Base-by-base conservation (phyloP, 2,113 vertebrate genomes). In the Solea solea region DNA sequence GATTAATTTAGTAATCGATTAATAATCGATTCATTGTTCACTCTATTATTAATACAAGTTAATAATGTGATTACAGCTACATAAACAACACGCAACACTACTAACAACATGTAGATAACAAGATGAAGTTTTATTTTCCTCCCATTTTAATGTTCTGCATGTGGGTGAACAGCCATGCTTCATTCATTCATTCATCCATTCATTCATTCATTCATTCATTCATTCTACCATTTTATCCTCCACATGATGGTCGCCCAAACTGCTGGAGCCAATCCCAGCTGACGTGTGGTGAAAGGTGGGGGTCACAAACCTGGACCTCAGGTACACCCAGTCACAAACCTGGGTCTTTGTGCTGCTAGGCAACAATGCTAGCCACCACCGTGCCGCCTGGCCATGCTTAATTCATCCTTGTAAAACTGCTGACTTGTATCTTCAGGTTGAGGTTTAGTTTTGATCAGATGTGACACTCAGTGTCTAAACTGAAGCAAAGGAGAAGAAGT, bases 361-460 rank as follows among this genome's bases (percentile, higher is more conserved):
- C 34, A 34, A 34, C 34, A 34, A 34, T 34, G 34, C 34, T 34
- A 34, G 34, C 34, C 34, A 34, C 3, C 5, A 34, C 34, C 3
- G 1, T 2, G 3, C 34, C 5, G 34, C 5, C 3, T 28, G 62
- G 53, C 68, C 53, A 64, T 25, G 9, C 61, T 57, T 15, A 72
- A 67, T 57, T 58, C 76, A 62, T 56, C 9, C 27, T 56, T 76
- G 74, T 56, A 54, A 80, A 83, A 25, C 44, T 25, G 67, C 70
- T 67, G 62, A 74, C 39, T 0, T 58, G 68, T 10, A 45, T 52
- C 62, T 49, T 13, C 55, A 3, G 54, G 7, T 46, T 28, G 34
- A 2, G 34, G 3, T 34, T 21, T 60, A 15, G 5, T 9, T 58
- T 46, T 3, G 64, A 46, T 55, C 13, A 11, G 46, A 21, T 1